Percentiles rank a stretch among this genome's conserved stretches.
phyloP scores from a whole-genome alignment of 2,888 invertebrate genomes.

The Dynastes hyllus region DNA sequence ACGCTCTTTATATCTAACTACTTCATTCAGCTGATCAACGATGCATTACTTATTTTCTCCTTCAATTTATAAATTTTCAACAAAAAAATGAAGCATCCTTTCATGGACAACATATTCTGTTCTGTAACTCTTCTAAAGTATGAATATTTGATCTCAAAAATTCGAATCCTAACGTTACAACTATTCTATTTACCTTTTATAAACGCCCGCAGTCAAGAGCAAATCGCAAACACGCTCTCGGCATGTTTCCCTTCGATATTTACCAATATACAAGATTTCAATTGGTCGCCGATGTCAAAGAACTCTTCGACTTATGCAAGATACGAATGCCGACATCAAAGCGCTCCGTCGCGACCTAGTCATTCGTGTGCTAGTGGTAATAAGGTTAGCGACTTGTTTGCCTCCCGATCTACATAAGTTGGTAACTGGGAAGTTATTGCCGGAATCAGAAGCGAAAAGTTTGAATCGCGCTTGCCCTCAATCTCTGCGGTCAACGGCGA shows the following conservation, averaged over 20 bases:
- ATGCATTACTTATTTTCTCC: too few species aligned
- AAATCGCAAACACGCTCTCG: background rate
- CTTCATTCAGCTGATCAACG: too few species aligned
- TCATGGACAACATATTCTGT: too few species aligned
- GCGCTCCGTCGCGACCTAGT: background rate
- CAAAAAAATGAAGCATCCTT: too few species aligned
- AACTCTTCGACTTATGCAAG: background rate
- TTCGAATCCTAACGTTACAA: too few species aligned
- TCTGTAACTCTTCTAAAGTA: too few species aligned
- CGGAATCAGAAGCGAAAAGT: background rate
- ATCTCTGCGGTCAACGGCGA: too few species aligned
- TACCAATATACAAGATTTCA: constrained; percentile 4
- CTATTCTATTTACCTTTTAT: background rate
- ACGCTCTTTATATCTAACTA: too few species aligned
- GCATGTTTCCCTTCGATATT: background rate
- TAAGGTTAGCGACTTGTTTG: constrained; percentile 23
- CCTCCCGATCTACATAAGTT: constrained; percentile 10
- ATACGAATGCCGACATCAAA: constrained; percentile 14
- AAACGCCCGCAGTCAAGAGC: background rate
- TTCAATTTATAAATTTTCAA: too few species aligned
- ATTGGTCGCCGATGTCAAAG: constrained; percentile 15
- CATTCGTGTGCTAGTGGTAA: constrained; percentile 4
- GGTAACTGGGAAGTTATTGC: background rate
- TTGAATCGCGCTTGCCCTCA: too few species aligned
- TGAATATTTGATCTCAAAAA: too few species aligned